phyloP scores from a whole-genome alignment of 1,140 invertebrate genomes.

The Pseudoatta argentina region DNA sequence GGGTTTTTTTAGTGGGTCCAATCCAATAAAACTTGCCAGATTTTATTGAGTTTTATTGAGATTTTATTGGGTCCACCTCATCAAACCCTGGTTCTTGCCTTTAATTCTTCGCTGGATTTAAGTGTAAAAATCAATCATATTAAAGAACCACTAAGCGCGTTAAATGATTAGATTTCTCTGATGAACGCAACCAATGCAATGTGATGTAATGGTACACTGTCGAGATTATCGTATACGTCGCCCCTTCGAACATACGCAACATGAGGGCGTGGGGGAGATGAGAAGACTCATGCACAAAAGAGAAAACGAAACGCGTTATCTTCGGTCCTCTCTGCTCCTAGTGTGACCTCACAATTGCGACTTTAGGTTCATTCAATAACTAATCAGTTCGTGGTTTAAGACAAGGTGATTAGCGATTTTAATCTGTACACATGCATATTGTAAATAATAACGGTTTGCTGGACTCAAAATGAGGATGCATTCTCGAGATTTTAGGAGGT shows the following conservation, averaged over 20 bases:
- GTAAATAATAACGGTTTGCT: slow-evolving; percentile 58
- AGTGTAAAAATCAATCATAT: too few relatives aligned
- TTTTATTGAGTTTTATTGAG: too few relatives aligned
- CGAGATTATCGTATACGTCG: slow-evolving; percentile 44
- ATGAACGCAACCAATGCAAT: slow-evolving; percentile 13
- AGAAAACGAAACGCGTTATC: slow-evolving; percentile 4
- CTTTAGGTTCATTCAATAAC: slow-evolving; percentile 31
- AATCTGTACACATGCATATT: slow-evolving; percentile 55
- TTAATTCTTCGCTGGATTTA: too few relatives aligned
- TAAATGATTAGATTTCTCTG: too few relatives aligned
- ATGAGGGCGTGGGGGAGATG: slow-evolving; percentile 9
- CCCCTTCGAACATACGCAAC: slow-evolving; percentile 36
- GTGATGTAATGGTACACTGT: slow-evolving; percentile 51
- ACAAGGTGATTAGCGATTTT: slow-evolving; percentile 39
- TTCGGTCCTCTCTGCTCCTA: slow-evolving; percentile 23
- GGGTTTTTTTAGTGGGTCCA: too few relatives aligned
- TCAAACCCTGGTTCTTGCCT: too few relatives aligned
- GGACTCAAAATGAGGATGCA: slow-evolving; percentile 33
- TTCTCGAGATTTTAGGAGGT: slow-evolving; percentile 31
- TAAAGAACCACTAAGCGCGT: too few relatives aligned
- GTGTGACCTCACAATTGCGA: slow-evolving; percentile 16
- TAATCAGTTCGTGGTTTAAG: slow-evolving; percentile 38
- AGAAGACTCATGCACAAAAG: slow-evolving; percentile 33
- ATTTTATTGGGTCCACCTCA: too few relatives aligned
- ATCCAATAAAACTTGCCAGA: too few relatives aligned